phyloP scores from a whole-genome alignment of 2,888 invertebrate genomes.

The Drosophila subsilvestris region DNA sequence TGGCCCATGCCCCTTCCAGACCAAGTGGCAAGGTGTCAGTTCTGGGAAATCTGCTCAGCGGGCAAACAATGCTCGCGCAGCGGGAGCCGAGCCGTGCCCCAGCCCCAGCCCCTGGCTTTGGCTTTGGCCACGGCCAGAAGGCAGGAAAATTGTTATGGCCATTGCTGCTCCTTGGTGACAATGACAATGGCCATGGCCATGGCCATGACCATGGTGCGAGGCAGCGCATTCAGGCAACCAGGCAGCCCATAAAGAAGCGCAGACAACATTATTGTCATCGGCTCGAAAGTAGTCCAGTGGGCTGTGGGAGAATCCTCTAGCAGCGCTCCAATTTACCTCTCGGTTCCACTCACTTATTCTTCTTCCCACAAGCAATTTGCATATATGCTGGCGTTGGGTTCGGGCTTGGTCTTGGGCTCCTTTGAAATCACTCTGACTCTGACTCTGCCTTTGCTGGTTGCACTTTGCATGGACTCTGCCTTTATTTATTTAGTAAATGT shows the following conservation, averaged over 20 bases:
- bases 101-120: constrained; percentile 20
- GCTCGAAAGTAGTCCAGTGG: constrained; percentile 48
- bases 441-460: constrained; percentile 5
- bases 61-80: constrained; percentile 52
- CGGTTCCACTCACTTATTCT: constrained; percentile 25
- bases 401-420: neutral
- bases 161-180: constrained; percentile 56
- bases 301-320: constrained; percentile 50
- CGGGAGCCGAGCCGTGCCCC: constrained; percentile 30
- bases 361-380: constrained; percentile 41
- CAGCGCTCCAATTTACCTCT: constrained; percentile 39
- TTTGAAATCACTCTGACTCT: constrained; percentile 14
- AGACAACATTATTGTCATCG: constrained; percentile 52
- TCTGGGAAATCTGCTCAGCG: constrained; percentile 73
- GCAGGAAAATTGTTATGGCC: constrained; percentile 70
- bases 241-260: constrained; percentile 37
- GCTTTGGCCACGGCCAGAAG: constrained; percentile 50
- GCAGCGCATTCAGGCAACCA: neutral
- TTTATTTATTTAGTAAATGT: constrained; percentile 42
- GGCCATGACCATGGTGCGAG: constrained; percentile 23
- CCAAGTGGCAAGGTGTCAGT: constrained; percentile 70
- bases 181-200: constrained; percentile 58
- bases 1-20: neutral
- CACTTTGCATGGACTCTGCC: constrained; percentile 28
- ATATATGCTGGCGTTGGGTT: neutral